phyloP scores from a whole-genome alignment of 2,113 vertebrate species.

The Acrocephalus kingi region DNA sequence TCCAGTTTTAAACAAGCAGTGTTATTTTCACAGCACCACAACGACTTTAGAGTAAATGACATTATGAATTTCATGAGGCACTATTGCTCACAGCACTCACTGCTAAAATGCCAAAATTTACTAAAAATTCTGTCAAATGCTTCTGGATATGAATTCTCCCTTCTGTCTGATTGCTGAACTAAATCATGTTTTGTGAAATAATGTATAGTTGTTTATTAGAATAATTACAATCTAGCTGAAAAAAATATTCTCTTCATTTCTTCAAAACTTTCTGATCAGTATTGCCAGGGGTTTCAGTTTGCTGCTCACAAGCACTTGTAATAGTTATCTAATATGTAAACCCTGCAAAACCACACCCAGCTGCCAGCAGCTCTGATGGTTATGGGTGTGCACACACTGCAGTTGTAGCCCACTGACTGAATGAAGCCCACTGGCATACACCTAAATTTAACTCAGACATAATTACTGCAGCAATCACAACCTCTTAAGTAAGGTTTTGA shows the following conservation, averaged over 20 bases:
- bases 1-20: neutral
- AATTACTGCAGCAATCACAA: neutral
- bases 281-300: neutral
- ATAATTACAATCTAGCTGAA: neutral
- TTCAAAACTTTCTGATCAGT: neutral
- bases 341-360: neutral
- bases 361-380: neutral
- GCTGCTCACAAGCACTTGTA: neutral
- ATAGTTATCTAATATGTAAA: neutral
- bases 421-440: neutral
- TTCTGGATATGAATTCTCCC: neutral
- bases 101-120: neutral
- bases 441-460: neutral
- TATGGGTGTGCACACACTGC: neutral
- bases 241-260: neutral
- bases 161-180: neutral
- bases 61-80: neutral
- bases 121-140: neutral
- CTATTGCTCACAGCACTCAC: neutral
- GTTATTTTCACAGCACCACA: neutral
- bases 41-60: neutral
- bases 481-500: neutral
- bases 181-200: neutral
- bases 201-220: neutral
- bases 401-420: neutral